Base-by-base conservation (phyloP, 2,113 vertebrate genomes). In the Ophthalmolycus amberensis region DNA sequence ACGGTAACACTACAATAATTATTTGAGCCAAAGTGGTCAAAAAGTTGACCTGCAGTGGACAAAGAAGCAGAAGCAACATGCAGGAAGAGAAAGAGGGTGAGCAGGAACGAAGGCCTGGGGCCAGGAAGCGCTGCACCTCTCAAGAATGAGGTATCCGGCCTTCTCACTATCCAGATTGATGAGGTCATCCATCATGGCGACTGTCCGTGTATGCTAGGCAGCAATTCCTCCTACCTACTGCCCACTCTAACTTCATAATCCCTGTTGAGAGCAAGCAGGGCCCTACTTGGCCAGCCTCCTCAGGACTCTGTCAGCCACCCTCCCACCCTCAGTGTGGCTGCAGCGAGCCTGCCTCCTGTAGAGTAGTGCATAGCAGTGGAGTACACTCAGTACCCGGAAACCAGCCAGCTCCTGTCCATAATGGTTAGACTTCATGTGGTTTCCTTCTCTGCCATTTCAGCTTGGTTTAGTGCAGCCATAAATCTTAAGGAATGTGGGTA, bases 381-480 rank as follows among this genome's bases (percentile, higher is more conserved):
- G 85, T 42, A 85, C 87, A 82, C 85, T 59, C 64, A 81, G 84
- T 91, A 40, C 82, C 86, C 85, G 82, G 88, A 91, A 88, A 86
- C 78, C 87, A 73, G 85, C 79, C 87, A 86, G 80, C 85, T 80
- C 75, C 80, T 85, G 91, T 89, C 88, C 86, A 52, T 79, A 80
- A 84, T 83, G 84, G 83, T 88, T 88, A 87, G 82, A 77, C 85
- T 78, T 85, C 86, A 86, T 90, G 89, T 86, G 91, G 90, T 90
- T 91, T 85, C 76, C 71, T 68, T 63, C 85, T 46, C 65, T 84
- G 69, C 83, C 77, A 77, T 92, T 88, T 88, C 63, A 83, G 69
- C 60, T 63, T 64, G 78, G 75, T 85, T 85, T 25, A 66, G 46
- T 85, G 88, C 78, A 84, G 72, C 72, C 75, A 56, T 58, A 71